A percentile compares a stretch with the other conserved stretches of the same genome.
phyloP scores from a whole-genome alignment of 2,797 vertebrate species.

The Neomorphus geoffroyi region DNA sequence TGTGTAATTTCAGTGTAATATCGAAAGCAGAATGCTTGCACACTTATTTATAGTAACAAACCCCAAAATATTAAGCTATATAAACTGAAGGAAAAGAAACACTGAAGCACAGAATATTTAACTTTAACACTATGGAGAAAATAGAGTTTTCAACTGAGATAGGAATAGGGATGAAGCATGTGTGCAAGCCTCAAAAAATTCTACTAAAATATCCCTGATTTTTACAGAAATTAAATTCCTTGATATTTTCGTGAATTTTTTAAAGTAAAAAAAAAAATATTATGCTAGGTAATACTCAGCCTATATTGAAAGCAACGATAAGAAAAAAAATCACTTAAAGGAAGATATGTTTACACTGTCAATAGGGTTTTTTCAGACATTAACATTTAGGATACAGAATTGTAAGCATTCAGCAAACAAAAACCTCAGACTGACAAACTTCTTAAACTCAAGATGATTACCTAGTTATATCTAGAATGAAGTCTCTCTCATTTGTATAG shows the following conservation, averaged over 20 bases:
- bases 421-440: not conserved
- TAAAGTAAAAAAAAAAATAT: not conserved
- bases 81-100: not conserved
- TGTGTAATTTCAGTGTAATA: not conserved
- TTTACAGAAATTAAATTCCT: not conserved
- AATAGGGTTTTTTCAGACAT: not conserved
- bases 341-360: not conserved
- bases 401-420: not conserved
- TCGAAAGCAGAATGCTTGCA: not conserved
- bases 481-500: not conserved
- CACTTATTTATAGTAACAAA: not conserved
- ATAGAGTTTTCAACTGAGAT: not conserved
- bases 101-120: not conserved
- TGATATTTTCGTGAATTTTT: not conserved
- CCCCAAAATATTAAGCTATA: not conserved
- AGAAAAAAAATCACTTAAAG: not conserved
- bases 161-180: not conserved
- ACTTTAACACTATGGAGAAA: not conserved
- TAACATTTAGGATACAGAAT: not conserved
- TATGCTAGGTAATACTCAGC: not conserved
- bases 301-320: not conserved
- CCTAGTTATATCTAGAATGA: not conserved
- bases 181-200: not conserved
- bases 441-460: not conserved
- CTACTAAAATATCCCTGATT: not conserved